Conservation (phyloP, 1,140 invertebrate species). For the Drosophila obscura region DNA sequence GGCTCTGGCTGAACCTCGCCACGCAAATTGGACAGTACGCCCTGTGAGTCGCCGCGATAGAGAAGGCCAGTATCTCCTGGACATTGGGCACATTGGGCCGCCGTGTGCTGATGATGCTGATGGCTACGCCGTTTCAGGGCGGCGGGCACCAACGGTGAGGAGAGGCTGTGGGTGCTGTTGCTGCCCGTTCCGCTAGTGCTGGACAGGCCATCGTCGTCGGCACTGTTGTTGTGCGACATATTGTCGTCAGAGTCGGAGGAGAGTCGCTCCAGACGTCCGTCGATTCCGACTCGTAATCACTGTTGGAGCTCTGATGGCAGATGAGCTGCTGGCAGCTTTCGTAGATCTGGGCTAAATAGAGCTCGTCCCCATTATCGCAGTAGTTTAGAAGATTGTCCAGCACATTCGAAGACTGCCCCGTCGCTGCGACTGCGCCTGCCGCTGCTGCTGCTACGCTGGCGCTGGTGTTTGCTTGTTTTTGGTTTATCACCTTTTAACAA, state of each 20-base stretch:
- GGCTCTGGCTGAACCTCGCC: constrained; percentile 30
- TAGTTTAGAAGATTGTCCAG: no score
- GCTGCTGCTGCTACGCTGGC: no score
- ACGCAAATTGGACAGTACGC: constrained; percentile 69
- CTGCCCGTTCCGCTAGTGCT: constrained; percentile 85
- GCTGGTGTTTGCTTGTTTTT: no score
- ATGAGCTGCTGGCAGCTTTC: no score
- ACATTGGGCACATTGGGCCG: constrained; percentile 82
- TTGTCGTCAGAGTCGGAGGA: constrained; percentile 48
- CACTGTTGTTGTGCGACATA: constrained; percentile 58
- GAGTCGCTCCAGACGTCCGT: no score
- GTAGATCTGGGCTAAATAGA: no score
- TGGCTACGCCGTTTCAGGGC: constrained; percentile 89
- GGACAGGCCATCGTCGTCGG: constrained; percentile 57
- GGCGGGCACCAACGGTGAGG: constrained; percentile 49
- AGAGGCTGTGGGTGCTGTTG: constrained; percentile 85
- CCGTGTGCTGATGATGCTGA: constrained; percentile 88
- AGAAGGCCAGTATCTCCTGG: constrained; percentile 79
- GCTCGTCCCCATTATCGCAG: no score
- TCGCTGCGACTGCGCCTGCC: no score
- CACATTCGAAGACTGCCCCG: no score
- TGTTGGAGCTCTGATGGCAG: no score
- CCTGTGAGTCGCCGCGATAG: constrained; percentile 76
- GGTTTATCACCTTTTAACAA: no score
- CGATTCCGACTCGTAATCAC: no score